Evolutionary conservation across 2,888 invertebrate genomes (phyloP).

Genomic region (Actias luna): DNA sequence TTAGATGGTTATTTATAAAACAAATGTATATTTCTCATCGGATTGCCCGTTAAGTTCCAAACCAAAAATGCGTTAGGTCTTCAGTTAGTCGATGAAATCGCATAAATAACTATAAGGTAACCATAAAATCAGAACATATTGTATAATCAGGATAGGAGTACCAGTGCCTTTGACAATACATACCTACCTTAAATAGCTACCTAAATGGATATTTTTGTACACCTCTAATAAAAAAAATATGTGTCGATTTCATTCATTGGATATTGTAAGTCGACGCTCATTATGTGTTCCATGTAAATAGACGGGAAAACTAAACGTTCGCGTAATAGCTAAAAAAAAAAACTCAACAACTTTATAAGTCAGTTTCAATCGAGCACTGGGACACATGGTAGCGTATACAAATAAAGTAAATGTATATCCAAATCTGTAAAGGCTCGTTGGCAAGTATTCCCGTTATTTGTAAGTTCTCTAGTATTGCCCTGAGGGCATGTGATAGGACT

Average conservation of each 20-base stretch:
- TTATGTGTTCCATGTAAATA: conserved; percentile 31
- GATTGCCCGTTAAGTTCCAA: conserved; percentile 68
- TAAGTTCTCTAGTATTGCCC: conserved; percentile 64
- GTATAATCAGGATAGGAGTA: conserved; percentile 61
- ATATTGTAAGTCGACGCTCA: conserved; percentile 39
- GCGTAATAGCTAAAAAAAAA: too few species aligned
- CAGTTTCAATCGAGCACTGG: conserved; percentile 26
- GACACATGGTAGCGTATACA: conserved; percentile 36
- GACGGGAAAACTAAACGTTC: conserved; percentile 25
- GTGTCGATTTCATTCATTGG: conserved; percentile 53
- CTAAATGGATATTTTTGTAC: conserved; percentile 77
- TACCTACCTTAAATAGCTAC: conserved; percentile 73
- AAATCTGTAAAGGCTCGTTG: conserved; percentile 60
- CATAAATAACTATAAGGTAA: conserved; percentile 24
- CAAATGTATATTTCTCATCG: conserved; percentile 73
- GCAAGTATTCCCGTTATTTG: conserved; percentile 59
- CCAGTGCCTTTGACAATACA: conserved; percentile 81
- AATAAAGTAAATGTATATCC: conserved; percentile 44
- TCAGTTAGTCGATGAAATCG: conserved; percentile 57
- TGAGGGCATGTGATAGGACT: conserved; percentile 71
- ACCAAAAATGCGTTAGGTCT: conserved; percentile 69
- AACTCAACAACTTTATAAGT: conserved; percentile 9
- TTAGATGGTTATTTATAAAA: conserved; percentile 77
- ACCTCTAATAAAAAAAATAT: conserved; percentile 56
- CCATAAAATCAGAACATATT: conserved; percentile 46